A percentile compares a stretch with the other conserved stretches of the same genome.
phyloP scores from a whole-genome alignment of 2,888 invertebrate species.

The Pollenia griseotomentosa region DNA sequence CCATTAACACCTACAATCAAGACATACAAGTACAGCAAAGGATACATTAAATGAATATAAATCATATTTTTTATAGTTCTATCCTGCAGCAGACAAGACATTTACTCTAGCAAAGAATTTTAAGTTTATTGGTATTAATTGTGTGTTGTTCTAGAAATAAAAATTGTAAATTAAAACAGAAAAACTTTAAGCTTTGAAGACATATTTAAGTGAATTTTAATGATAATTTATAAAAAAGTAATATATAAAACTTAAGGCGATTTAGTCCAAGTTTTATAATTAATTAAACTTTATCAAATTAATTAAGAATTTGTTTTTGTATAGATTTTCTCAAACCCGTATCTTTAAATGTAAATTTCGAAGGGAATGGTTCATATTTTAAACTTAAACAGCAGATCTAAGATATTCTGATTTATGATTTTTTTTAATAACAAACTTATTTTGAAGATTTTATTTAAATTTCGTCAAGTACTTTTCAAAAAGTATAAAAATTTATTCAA shows the following conservation, averaged over 20 bases:
- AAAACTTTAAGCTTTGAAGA: background rate
- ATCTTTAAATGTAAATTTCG: too few species aligned
- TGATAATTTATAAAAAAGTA: too few species aligned
- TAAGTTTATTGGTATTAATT: conserved; percentile 23
- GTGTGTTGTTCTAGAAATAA: background rate
- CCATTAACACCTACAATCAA: conserved; percentile 61
- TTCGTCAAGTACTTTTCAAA: conserved; percentile 2
- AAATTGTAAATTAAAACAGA: background rate
- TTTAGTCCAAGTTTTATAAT: too few species aligned
- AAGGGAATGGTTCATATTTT: too few species aligned
- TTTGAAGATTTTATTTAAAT: conserved; percentile 4
- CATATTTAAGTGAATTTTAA: too few species aligned
- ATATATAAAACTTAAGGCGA: too few species aligned
- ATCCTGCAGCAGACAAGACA: conserved; percentile 40
- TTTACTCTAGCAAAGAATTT: conserved; percentile 13
- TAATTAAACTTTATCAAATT: too few species aligned
- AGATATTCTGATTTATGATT: background rate
- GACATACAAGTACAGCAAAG: conserved; percentile 7
- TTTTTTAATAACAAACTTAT: background rate
- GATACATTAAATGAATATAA: conserved; percentile 57
- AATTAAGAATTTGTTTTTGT: too few species aligned
- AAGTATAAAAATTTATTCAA: conserved; percentile 56
- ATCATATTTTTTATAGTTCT: conserved; percentile 51
- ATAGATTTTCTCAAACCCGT: too few species aligned
- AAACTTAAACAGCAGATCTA: background rate